Evolutionary conservation across 2,113 vertebrate species (phyloP), one percentile per base, ranked within the genome.

Genomic region (Ifrita kowaldi): DNA sequence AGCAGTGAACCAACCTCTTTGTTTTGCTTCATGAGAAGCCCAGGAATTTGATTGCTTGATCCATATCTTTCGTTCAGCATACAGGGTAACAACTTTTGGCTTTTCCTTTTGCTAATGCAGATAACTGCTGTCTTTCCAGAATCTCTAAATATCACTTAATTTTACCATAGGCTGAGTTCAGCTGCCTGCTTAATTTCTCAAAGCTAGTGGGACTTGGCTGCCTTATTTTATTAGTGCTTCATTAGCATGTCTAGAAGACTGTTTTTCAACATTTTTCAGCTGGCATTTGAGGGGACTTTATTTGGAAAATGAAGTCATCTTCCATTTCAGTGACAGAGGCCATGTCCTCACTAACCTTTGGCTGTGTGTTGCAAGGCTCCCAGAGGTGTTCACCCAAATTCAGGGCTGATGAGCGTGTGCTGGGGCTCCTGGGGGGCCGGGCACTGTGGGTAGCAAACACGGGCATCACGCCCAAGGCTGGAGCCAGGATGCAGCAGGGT

Each of bases 401-500:
- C 8, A 3, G 16, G 1, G 1, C 46, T 7, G 13, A 11, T 24
- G 77, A 52, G 27, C 0, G 0, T 21, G 24, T 13, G 17, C 24
- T 0, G 17, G 70, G 27, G 13, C 33, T 93, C 17, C 49, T 1
- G 3, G 10, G 0, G 56, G 59, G 41, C 20, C 0, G 2, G 33
- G 80, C 37, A 13, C 41, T 1, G 1, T 0, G 1, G 73, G 47
- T 4, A 5, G 63, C 0, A 7, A 46, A 53, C 12, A 5, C 0
- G 0, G 67, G 67, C 85, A 80, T 62, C 26, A 0, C 1, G 0
- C 11, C n/a, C 41, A 2, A 0, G 59, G 64, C 68, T 28, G 69
- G 60, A 92, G 76, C 52, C 50, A 7, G 64, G 86, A 42, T 47
- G 64, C 22, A 27, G 32, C 46, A 53, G 92, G 70, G 82, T 94